Conservation (phyloP, 2,113 vertebrate genomes). For the Tachycineta bicolor region DNA sequence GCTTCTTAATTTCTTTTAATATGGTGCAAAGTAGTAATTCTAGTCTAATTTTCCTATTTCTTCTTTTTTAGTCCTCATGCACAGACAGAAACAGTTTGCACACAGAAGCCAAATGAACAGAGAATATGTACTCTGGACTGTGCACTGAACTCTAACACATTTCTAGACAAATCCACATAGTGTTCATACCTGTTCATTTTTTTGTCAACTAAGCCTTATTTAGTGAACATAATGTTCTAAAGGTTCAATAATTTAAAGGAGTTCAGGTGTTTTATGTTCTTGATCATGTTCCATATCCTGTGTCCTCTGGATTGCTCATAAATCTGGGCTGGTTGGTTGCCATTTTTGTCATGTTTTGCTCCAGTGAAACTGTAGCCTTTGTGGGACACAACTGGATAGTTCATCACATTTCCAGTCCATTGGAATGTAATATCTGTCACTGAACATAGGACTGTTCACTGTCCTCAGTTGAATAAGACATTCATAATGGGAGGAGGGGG, state of each 20-base stretch:
- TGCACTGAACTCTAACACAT: not conserved
- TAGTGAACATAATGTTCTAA: conserved; percentile 26
- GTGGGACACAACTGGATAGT: not conserved
- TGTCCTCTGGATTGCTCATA: not conserved
- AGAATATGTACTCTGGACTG: not conserved
- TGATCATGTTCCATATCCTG: not conserved
- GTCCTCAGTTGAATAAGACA: not conserved
- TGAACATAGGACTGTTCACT: not conserved
- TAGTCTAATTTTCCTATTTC: not conserved
- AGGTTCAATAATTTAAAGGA: conserved; percentile 10
- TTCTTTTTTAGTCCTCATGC: not conserved
- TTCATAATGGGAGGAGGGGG: not conserved
- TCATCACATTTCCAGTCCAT: conserved; percentile 12
- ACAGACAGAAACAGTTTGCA: not conserved
- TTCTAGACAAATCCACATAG: not conserved
- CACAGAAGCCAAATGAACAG: not conserved
- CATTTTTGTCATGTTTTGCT: not conserved
- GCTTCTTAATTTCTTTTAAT: not conserved
- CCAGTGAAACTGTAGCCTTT: not conserved
- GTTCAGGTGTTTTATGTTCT: conserved; percentile 25
- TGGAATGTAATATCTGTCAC: not conserved
- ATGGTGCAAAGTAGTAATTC: rapidly evolving
- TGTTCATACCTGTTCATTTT: not conserved
- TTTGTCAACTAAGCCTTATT: conserved; percentile 6
- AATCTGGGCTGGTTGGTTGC: not conserved